phyloP scores from a whole-genome alignment of 2,797 vertebrate species.

The Tokudaia tokunoshimensis region DNA sequence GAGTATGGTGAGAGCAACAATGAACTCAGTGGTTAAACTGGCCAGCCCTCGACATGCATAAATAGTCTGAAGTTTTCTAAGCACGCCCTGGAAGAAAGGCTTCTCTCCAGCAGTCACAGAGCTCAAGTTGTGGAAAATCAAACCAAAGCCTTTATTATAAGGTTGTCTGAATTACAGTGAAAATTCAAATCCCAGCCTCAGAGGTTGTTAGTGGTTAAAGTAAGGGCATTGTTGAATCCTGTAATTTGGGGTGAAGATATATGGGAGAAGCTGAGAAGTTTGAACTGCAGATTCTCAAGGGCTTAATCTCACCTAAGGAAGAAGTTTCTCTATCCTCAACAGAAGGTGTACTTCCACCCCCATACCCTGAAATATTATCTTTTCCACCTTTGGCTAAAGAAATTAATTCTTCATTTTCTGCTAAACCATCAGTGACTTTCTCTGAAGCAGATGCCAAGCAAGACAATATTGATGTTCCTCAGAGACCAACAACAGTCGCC shows the following conservation, averaged over 20 bases:
- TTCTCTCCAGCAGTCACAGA: not conserved
- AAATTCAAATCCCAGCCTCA: not conserved
- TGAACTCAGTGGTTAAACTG: not conserved
- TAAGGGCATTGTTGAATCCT: not conserved
- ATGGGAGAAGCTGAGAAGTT: not conserved
- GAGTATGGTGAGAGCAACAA: not conserved
- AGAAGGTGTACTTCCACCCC: no score
- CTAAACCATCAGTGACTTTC: not conserved
- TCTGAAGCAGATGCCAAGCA: not conserved
- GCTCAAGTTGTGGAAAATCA: not conserved
- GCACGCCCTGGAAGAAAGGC: not conserved
- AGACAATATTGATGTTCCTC: not conserved
- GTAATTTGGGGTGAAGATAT: not conserved
- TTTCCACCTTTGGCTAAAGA: not conserved
- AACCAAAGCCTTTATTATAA: not conserved
- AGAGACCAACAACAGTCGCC: not conserved
- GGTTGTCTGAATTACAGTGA: not conserved
- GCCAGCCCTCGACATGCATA: not conserved
- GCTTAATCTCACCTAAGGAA: not conserved
- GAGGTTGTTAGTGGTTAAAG: not conserved
- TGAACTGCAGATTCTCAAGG: not conserved
- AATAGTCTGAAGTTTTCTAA: not conserved
- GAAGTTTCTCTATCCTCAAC: not conserved
- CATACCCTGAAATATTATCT: not conserved
- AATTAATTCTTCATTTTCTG: not conserved